These are phyloP conservation scores for Brachypodius melanocephalos DNA, from an alignment of 2,113 vertebrate genomes.

Conservation along the genomic window DNA sequence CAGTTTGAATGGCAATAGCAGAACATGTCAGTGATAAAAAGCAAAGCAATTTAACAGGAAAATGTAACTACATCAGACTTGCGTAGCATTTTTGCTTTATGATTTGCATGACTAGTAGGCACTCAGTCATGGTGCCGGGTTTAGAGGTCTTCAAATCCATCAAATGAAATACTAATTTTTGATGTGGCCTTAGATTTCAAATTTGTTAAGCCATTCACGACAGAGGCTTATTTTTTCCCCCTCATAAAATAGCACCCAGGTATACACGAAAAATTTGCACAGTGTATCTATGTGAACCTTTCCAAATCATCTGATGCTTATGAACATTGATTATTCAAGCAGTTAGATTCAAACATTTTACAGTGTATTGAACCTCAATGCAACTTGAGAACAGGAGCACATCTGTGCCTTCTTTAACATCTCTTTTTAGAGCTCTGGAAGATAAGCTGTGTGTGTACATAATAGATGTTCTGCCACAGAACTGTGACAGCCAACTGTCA, in stretches of 20 bases:
- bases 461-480: not conserved
- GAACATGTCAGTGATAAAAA: not conserved
- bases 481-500: not conserved
- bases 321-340: constrained; percentile 33
- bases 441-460: not conserved
- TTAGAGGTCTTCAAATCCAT: not conserved
- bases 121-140: not conserved
- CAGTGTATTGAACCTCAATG: not conserved
- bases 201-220: not conserved
- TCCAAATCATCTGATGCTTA: not conserved
- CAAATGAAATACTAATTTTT: not conserved
- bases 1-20: not conserved
- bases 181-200: not conserved
- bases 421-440: not conserved
- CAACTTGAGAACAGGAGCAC: not conserved
- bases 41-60: not conserved
- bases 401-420: not conserved
- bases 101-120: not conserved
- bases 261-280: not conserved
- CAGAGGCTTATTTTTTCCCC: not conserved
- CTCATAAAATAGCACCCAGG: constrained; percentile 5
- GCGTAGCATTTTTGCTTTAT: not conserved
- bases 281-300: not conserved
- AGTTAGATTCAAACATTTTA: constrained; percentile 4
- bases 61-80: not conserved